phyloP scores from a whole-genome alignment of 2,797 vertebrate genomes.

The Psittacula echo region DNA sequence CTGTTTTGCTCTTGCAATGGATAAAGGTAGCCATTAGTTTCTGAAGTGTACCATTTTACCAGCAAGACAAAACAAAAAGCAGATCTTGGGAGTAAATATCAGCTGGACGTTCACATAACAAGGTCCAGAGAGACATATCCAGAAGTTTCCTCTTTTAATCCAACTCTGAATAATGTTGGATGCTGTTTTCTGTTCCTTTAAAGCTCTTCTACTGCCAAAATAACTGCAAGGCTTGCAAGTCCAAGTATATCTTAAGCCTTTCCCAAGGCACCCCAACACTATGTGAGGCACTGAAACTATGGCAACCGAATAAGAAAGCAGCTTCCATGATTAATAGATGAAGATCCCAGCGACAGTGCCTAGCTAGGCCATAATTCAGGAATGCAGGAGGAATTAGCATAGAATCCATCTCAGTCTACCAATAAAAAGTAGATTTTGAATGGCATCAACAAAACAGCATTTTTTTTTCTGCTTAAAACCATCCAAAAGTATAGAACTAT shows the following conservation, averaged over 20 bases:
- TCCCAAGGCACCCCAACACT: constrained; percentile 92
- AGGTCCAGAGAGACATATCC: constrained; percentile 78
- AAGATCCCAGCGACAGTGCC: constrained; percentile 90
- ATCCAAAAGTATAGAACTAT: not conserved
- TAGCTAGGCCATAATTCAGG: constrained; percentile 82
- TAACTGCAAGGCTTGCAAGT: constrained; percentile 80
- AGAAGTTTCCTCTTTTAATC: constrained; percentile 77
- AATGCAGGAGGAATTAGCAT: constrained; percentile 75
- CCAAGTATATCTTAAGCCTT: constrained; percentile 81
- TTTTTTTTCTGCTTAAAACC: not conserved
- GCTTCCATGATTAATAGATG: constrained; percentile 99
- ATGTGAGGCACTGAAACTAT: constrained; percentile 98
- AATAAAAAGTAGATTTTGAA: constrained; percentile 63
- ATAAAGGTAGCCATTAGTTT: constrained; percentile 68
- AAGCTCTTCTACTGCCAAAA: constrained; percentile 75
- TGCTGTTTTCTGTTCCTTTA: constrained; percentile 68
- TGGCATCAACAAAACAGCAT: constrained; percentile 7
- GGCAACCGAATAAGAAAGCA: constrained; percentile 98
- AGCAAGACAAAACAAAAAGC: constrained; percentile 62
- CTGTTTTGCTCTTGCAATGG: not conserved
- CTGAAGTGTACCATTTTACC: constrained; percentile 48
- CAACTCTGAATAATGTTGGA: constrained; percentile 70
- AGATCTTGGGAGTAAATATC: constrained; percentile 70
- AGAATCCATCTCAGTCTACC: constrained; percentile 68
- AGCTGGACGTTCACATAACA: constrained; percentile 78